Base-by-base conservation (phyloP, 2,797 vertebrate genomes). In the Bradypus variegatus region DNA sequence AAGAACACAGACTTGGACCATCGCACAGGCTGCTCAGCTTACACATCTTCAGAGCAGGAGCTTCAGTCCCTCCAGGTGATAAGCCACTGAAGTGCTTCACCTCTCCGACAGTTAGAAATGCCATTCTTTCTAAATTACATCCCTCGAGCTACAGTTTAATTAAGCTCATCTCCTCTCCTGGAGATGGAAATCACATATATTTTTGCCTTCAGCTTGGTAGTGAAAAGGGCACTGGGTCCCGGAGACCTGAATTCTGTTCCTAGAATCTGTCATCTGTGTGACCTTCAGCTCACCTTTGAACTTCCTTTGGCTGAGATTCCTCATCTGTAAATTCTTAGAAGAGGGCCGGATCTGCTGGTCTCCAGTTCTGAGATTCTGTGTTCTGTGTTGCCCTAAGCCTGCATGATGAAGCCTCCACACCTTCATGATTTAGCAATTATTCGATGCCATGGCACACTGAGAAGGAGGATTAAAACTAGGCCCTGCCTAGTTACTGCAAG, bases 1-100 rank as follows among this genome's bases (percentile, higher is more conserved):
- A 21, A 11, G 19, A 2, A 1, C 14, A 0, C 1, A 5, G 41
- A 2, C 4, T 0, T 11, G 2, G 11, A 8, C 19, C 0, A 0
- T 5, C 53, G 2, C 27, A 0, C 12, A 5, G 36, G 45, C 0
- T 0, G 2, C 38, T 5, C 7, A 6, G 7, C 23, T 2, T 2
- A 3, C 15, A 12, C 1, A 0, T 19, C 10, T 4, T 27, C 38
- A 0, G 10, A 23, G 29, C 15, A 21, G 72, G 2, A 1, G 16
- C 10, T 9, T 60, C 2, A 2, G 13, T 31, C 1, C 58, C 27
- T 31, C 75, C 1, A 2, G 15, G 19, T 0, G 25, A 29, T 19
- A 1, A 21, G 21, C 48, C 2, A 11, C 60, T 23, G 6, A n/a
- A 4, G 5, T 0, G 3, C 50, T 21, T 33, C 38, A 1, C 72